phyloP scores from a whole-genome alignment of 2,888 invertebrate genomes.

The Spialia ferax region DNA sequence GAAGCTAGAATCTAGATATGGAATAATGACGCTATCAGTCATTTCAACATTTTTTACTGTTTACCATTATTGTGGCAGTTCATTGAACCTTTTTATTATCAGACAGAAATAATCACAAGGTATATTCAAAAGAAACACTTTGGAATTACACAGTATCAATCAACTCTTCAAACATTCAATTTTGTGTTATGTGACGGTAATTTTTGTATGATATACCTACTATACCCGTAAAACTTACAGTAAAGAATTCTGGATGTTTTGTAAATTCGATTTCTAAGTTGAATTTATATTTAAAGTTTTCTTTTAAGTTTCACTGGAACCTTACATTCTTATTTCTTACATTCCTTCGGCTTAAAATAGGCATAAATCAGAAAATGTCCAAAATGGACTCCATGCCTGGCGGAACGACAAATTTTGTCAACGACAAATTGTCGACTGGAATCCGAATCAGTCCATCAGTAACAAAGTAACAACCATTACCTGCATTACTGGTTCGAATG shows the following conservation, averaged over 20 bases:
- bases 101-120: no score
- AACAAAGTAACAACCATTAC: constrained; percentile 12
- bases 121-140: no score
- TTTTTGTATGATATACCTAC: neutral
- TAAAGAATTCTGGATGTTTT: no score
- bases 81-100: neutral
- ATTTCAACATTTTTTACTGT: neutral
- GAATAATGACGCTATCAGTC: neutral
- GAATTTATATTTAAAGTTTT: no score
- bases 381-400: neutral
- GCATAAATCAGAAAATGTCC: neutral
- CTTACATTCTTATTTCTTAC: no score
- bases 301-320: neutral
- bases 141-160: no score
- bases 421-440: constrained; percentile 9
- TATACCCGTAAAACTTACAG: no score
- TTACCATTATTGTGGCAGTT: neutral
- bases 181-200: neutral
- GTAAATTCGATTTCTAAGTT: no score
- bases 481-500: neutral
- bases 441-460: constrained; percentile 23
- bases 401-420: neutral
- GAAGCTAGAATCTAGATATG: no score
- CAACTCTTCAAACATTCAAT: no score
- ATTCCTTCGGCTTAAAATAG: no score